A percentile compares a stretch with the other conserved stretches of the same genome.
These are phyloP conservation scores for Ciconia nigra DNA, from an alignment of 2,797 vertebrate species.

Conservation along the genomic window DNA sequence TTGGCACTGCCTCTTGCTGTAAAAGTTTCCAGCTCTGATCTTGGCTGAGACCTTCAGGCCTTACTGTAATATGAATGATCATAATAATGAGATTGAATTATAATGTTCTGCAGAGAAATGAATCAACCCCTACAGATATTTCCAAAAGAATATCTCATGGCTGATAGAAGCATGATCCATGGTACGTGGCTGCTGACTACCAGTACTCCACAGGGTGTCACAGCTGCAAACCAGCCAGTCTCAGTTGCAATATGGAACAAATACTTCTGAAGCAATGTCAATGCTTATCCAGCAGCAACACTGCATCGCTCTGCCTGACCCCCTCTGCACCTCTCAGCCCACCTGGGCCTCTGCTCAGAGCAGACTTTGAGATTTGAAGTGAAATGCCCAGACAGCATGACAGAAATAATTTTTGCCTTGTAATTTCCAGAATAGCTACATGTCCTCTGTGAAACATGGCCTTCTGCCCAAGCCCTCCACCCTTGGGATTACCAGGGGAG, in stretches of 20 bases:
- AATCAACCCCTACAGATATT: background rate
- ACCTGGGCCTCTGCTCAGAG: background rate
- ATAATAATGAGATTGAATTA: background rate
- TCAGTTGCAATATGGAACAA: background rate
- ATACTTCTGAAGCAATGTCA: background rate
- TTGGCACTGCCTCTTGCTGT: background rate
- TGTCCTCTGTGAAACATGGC: fast-evolving
- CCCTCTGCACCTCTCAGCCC: background rate
- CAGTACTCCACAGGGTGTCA: background rate
- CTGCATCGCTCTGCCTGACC: background rate
- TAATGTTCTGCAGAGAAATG: background rate
- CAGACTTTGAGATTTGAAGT: background rate
- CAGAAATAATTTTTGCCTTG: background rate
- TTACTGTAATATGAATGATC: background rate
- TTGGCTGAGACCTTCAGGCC: background rate
- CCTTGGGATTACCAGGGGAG: background rate
- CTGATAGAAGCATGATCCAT: background rate
- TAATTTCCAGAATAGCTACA: background rate
- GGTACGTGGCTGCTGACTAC: background rate
- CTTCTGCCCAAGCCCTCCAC: background rate
- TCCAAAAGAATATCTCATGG: background rate
- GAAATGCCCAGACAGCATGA: background rate
- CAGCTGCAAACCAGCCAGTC: background rate
- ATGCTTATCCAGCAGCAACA: background rate
- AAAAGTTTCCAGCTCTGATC: background rate